Percentiles rank a stretch among this genome's conserved stretches.
phyloP scores from a whole-genome alignment of 2,797 vertebrate species.

The Melanotaenia maccullochi region DNA sequence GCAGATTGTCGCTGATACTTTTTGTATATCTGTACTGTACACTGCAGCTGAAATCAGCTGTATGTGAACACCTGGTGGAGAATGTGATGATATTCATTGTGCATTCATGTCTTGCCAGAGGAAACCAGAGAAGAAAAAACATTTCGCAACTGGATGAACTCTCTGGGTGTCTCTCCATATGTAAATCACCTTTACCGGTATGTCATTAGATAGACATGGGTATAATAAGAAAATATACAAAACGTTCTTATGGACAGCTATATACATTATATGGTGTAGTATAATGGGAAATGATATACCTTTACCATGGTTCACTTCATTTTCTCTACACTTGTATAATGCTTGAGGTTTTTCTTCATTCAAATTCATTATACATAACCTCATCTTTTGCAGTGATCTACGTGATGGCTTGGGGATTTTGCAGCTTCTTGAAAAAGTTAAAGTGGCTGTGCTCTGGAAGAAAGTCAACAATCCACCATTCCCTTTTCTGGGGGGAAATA shows the following conservation, averaged over 20 bases:
- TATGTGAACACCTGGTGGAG: neutral
- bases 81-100: neutral
- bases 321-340: neutral
- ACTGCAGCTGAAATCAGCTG: neutral
- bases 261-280: neutral
- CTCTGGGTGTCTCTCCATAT: conserved; percentile 90
- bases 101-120: conserved; percentile 75
- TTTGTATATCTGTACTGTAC: neutral
- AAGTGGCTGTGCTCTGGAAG: conserved; percentile 90
- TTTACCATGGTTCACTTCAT: neutral
- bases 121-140: conserved; percentile 95
- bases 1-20: conserved; percentile 3
- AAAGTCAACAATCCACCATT: conserved; percentile 92
- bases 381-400: conserved; percentile 85
- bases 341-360: neutral
- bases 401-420: conserved; percentile 92
- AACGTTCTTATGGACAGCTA: neutral
- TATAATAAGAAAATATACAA: neutral
- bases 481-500: conserved; percentile 88
- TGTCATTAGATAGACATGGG: conserved; percentile 9
- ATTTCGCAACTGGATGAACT: conserved; percentile 99
- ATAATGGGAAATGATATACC: neutral
- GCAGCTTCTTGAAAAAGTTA: conserved; percentile 90
- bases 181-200: conserved; percentile 96
- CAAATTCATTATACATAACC: neutral